phyloP scores from a whole-genome alignment of 2,888 invertebrate species.

The Trisateles emortualis region DNA sequence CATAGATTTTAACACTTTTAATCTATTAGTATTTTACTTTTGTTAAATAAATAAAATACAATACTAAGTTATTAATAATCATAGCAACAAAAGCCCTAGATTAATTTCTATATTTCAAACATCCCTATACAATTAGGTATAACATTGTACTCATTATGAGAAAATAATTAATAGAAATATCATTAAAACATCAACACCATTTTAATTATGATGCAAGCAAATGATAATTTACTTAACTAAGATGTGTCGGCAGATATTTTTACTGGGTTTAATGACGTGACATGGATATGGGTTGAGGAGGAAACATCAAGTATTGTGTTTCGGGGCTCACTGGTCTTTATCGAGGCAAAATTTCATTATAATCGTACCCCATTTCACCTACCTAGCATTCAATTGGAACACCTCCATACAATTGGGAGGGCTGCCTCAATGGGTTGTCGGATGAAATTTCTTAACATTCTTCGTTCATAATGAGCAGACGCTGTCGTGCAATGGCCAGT shows the following conservation, averaged over 20 bases:
- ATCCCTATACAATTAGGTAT: not conserved
- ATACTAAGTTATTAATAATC: not conserved
- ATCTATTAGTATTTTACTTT: too few relatives aligned
- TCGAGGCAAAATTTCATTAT: constrained; percentile 85
- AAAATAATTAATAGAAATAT: constrained; percentile 22
- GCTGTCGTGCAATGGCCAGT: constrained; percentile 82
- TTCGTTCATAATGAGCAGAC: constrained; percentile 82
- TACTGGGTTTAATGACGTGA: constrained; percentile 81
- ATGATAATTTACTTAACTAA: constrained; percentile 77
- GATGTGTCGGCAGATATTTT: constrained; percentile 84
- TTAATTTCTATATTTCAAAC: not conserved
- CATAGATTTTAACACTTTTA: too few relatives aligned
- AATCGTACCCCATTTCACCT: constrained; percentile 79
- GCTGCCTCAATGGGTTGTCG: constrained; percentile 84
- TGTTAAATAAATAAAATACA: not conserved
- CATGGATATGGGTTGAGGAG: constrained; percentile 83
- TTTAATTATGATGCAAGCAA: constrained; percentile 56
- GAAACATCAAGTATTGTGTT: constrained; percentile 86
- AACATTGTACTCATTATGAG: constrained; percentile 1
- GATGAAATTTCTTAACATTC: constrained; percentile 87
- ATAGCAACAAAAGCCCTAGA: not conserved
- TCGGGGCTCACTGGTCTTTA: constrained; percentile 83
- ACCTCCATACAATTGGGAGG: constrained; percentile 85
- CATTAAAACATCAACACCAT: constrained; percentile 29
- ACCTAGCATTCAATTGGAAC: constrained; percentile 84